Conservation (phyloP, 23 tunicate genomes). For the Trididemnum miniatum region DNA sequence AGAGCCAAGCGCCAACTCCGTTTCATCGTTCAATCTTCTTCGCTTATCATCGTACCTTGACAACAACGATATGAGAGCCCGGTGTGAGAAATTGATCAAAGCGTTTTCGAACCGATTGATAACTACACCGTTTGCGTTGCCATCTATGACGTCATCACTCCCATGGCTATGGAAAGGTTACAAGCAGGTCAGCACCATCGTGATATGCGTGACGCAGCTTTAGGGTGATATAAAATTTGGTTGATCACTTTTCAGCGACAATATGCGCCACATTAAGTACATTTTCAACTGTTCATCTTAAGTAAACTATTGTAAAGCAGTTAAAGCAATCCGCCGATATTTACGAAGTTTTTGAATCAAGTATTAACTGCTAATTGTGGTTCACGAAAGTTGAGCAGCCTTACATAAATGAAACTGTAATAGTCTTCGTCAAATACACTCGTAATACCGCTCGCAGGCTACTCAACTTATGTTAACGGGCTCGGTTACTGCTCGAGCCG, state of each 20-base stretch:
- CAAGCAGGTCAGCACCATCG: conserved; percentile 38
- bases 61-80: conserved; percentile 15
- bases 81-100: conserved; percentile 24
- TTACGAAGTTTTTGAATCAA: background rate
- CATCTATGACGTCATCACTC: conserved; percentile 32
- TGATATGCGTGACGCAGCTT: background rate
- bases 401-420: too few species aligned
- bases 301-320: too few species aligned
- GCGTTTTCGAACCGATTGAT: conserved; percentile 29
- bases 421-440: too few species aligned
- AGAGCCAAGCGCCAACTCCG: conserved; percentile 54
- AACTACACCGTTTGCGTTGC: conserved; percentile 33
- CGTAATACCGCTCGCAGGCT: too few species aligned
- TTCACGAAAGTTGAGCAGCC: too few species aligned
- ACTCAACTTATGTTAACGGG: too few species aligned
- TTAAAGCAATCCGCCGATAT: too few species aligned
- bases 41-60: conserved; percentile 40
- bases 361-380: background rate
- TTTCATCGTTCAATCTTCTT: conserved; percentile 36
- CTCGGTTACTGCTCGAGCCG: too few species aligned
- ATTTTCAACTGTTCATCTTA: too few species aligned
- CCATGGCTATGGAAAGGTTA: conserved; percentile 47
- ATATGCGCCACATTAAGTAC: too few species aligned
- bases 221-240: background rate
- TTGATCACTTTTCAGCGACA: too few species aligned